phyloP scores from a whole-genome alignment of 2,888 invertebrate genomes.

The Camptogramma bilineatum region DNA sequence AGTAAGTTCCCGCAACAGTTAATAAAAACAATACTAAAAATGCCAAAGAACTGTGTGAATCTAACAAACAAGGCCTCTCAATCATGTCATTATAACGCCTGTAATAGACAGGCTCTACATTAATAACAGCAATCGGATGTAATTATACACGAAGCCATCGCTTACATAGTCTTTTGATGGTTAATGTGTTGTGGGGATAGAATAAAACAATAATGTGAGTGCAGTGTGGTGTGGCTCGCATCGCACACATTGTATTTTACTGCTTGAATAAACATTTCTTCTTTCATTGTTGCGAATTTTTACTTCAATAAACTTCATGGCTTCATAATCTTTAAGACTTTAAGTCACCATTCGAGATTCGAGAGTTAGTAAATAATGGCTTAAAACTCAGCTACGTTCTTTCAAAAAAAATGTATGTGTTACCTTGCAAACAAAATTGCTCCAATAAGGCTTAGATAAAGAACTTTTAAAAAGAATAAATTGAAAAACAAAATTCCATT shows the following conservation, averaged over 20 bases:
- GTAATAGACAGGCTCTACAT: slow-evolving; percentile 46
- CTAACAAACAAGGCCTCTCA: slow-evolving; percentile 56
- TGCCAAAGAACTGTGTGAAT: slow-evolving; percentile 47
- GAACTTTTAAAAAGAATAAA: not conserved
- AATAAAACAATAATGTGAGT: slow-evolving; percentile 17
- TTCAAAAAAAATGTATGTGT: too few species aligned
- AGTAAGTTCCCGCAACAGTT: not conserved
- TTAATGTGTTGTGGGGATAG: slow-evolving; percentile 12
- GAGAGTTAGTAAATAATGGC: slow-evolving; percentile 1
- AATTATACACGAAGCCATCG: slow-evolving; percentile 25
- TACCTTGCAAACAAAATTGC: too few species aligned
- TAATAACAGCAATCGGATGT: slow-evolving; percentile 25
- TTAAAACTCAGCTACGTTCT: not conserved
- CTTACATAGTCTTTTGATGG: slow-evolving; percentile 27
- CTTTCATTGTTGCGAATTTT: slow-evolving; percentile 25
- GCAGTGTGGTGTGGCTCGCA: not conserved
- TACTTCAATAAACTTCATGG: slow-evolving; percentile 17
- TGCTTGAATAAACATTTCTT: slow-evolving; percentile 6
- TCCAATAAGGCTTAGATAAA: too few species aligned
- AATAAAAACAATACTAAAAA: not conserved
- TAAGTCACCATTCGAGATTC: slow-evolving; percentile 3
- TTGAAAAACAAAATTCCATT: not conserved
- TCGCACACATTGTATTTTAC: slow-evolving; percentile 25
- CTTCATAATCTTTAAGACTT: slow-evolving; percentile 16
- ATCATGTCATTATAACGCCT: slow-evolving; percentile 58